Evolutionary conservation across 2,888 invertebrate genomes (phyloP).

Genomic region (Oscheius myriophilus): DNA sequence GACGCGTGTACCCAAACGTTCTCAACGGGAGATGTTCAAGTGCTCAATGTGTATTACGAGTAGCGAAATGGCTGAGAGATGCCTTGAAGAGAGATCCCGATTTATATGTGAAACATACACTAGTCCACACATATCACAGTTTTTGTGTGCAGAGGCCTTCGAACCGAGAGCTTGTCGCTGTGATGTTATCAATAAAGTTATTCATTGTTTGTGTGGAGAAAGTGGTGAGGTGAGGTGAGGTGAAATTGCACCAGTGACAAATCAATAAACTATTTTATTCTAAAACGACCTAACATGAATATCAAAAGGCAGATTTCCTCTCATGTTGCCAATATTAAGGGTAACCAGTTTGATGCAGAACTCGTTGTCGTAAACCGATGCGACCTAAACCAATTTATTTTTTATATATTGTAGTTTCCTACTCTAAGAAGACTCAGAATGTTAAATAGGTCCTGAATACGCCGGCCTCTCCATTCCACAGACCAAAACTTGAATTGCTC

Average conservation of each 20-base stretch:
- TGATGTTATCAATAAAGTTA: constrained; percentile 10
- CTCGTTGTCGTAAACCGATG: constrained; percentile 13
- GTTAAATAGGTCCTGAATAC: not conserved
- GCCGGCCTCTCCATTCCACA: not conserved
- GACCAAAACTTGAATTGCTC: constrained; percentile 15
- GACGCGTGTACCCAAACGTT: constrained; percentile 68
- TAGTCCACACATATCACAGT: constrained; percentile 18
- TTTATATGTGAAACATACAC: constrained; percentile 2
- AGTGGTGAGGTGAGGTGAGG: too few species aligned
- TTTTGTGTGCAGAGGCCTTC: constrained; percentile 5
- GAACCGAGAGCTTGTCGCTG: constrained; percentile 14
- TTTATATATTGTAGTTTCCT: not conserved
- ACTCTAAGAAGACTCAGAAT: constrained; percentile 6
- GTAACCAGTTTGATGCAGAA: constrained; percentile 16
- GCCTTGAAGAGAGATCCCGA: not conserved
- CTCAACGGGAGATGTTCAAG: constrained; percentile 75
- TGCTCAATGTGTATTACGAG: constrained; percentile 68
- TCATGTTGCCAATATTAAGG: constrained; percentile 18
- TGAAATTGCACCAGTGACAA: too few species aligned
- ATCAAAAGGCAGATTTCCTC: constrained; percentile 19
- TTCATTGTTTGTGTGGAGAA: too few species aligned
- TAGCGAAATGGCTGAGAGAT: constrained; percentile 12
- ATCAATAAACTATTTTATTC: too few species aligned
- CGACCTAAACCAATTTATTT: not conserved
- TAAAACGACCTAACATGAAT: constrained; percentile 18